These are phyloP conservation scores for Ochropacha duplaris DNA, from an alignment of 2,888 invertebrate species.

Conservation along the genomic window DNA sequence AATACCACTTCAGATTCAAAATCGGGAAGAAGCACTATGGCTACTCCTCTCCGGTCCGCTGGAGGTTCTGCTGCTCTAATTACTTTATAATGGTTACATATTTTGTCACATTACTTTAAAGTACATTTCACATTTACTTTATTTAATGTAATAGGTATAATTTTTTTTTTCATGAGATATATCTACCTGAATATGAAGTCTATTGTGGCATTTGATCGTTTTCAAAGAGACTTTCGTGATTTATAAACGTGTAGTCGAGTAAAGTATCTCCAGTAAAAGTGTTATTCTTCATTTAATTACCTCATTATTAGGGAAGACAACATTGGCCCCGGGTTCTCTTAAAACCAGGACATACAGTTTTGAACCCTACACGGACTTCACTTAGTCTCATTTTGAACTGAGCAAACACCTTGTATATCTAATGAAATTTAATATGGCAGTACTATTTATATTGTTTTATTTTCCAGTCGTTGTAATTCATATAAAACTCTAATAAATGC, in stretches of 20 bases:
- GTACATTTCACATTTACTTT: too few relatives aligned
- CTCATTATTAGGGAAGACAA: neutral
- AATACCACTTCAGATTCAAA: too few relatives aligned
- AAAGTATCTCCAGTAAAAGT: neutral
- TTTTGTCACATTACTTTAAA: too few relatives aligned
- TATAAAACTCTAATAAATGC: constrained; percentile 22
- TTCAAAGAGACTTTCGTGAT: too few relatives aligned
- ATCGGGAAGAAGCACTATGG: too few relatives aligned
- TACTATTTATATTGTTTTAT: constrained; percentile 30
- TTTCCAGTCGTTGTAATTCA: constrained; percentile 46
- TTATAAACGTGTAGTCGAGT: neutral
- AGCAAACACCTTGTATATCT: neutral
- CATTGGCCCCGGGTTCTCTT: neutral
- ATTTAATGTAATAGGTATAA: too few relatives aligned
- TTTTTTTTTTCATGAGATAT: too few relatives aligned
- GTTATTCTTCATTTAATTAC: neutral
- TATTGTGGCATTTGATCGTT: too few relatives aligned
- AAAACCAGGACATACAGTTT: neutral
- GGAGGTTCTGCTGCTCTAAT: too few relatives aligned
- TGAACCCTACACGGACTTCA: neutral
- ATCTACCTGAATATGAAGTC: too few relatives aligned
- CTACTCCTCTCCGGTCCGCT: too few relatives aligned
- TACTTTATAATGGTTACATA: too few relatives aligned
- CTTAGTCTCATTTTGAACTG: neutral
- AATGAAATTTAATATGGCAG: constrained; percentile 34